Conservation (phyloP, 92 coral and sea anemone genomes). For the Plumapathes pennacea region DNA sequence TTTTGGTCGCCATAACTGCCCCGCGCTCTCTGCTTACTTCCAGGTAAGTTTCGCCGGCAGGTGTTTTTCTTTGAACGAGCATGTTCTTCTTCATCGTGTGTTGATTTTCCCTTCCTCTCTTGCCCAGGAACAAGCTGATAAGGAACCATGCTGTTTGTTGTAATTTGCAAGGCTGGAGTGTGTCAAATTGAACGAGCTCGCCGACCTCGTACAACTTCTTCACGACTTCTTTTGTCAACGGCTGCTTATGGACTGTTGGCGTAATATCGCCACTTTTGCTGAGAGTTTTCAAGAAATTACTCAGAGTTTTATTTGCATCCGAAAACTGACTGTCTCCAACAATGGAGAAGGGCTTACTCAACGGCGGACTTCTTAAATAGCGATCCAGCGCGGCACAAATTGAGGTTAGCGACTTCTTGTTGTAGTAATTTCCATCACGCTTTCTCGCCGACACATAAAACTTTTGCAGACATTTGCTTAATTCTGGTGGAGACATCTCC, state of each 20-base stretch:
- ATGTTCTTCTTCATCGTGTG: constrained; percentile 17
- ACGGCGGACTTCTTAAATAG: constrained; percentile 35
- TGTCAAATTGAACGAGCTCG: constrained; percentile 34
- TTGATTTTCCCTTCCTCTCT: constrained; percentile 60
- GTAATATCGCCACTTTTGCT: constrained; percentile 31
- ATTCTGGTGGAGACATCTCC: constrained; percentile 24
- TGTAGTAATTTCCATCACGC: constrained; percentile 34
- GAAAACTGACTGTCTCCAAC: constrained; percentile 33
- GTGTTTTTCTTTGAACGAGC: constrained; percentile 33
- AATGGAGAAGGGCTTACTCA: constrained; percentile 25
- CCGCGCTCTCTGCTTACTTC: constrained; percentile 37
- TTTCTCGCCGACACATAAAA: constrained; percentile 45
- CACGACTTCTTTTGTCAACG: constrained; percentile 31
- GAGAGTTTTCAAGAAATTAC: constrained; percentile 35
- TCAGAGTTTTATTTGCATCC: constrained; percentile 27
- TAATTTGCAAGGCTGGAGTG: constrained; percentile 36
- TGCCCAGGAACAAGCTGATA: constrained; percentile 38
- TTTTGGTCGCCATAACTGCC: constrained; percentile 40
- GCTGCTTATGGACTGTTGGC: constrained; percentile 30
- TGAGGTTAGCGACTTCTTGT: constrained; percentile 24
- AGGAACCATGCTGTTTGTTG: constrained; percentile 52
- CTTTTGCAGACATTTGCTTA: constrained; percentile 20
- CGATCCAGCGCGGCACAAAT: constrained; percentile 33
- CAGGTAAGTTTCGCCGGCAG: constrained; percentile 22
- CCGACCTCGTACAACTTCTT: constrained; percentile 36